Conservation (phyloP, 2,113 vertebrate genomes). For the Megalops atlanticus region DNA sequence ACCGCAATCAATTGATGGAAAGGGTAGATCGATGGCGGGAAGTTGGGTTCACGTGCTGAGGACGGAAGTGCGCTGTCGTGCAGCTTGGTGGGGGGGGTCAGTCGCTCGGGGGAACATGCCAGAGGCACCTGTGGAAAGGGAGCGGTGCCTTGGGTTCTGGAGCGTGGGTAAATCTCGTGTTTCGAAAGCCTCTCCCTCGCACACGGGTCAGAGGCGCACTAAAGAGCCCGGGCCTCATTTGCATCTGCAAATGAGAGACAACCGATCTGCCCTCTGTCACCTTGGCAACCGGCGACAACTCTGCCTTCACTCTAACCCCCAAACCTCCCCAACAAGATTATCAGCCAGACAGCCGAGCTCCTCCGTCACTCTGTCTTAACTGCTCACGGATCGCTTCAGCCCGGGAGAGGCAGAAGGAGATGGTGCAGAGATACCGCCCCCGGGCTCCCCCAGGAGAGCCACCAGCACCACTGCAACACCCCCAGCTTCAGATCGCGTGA, state of each 20-base stretch:
- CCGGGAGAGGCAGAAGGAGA: not conserved
- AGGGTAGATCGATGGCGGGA: slow-evolving; percentile 58
- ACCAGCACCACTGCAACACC: too few relatives aligned
- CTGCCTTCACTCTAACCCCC: slow-evolving; percentile 63
- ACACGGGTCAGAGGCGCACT: too few relatives aligned
- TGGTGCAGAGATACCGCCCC: not conserved
- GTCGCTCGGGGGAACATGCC: not conserved
- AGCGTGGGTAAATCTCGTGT: too few relatives aligned
- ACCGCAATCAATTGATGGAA: slow-evolving; percentile 54
- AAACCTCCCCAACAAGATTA: slow-evolving; percentile 48
- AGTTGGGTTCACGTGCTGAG: not conserved
- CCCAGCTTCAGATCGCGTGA: too few relatives aligned
- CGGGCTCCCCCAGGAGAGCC: not conserved
- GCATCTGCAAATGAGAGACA: slow-evolving; percentile 73
- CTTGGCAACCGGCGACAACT: slow-evolving; percentile 73
- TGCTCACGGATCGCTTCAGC: too few relatives aligned
- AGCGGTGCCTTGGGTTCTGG: not conserved
- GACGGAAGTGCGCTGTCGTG: not conserved
- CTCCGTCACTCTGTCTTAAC: not conserved
- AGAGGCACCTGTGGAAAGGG: not conserved
- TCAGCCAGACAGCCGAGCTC: slow-evolving; percentile 38
- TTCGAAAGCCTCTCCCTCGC: not conserved
- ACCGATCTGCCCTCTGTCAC: slow-evolving; percentile 67
- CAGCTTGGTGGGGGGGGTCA: not conserved
- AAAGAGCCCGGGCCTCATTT: slow-evolving; percentile 58